Conservation (phyloP, 2,797 vertebrate genomes). For the Eremophila alpestris region DNA sequence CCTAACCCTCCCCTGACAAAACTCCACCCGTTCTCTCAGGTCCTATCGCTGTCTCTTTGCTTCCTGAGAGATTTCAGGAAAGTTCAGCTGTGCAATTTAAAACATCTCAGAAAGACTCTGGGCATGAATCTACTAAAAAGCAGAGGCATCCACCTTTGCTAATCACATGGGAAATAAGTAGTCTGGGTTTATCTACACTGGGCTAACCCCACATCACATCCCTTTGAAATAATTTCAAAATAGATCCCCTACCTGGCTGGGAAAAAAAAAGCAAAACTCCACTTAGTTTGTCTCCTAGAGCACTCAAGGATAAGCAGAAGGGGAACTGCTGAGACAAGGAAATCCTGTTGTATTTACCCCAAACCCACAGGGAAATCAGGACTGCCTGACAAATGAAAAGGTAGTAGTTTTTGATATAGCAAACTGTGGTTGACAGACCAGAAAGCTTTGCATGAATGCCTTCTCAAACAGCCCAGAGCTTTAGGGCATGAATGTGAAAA, state of each 20-base stretch:
- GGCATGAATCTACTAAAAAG: neutral
- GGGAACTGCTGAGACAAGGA: slow-evolving; percentile 18
- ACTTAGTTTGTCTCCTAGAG: neutral
- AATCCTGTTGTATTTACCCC: slow-evolving; percentile 29
- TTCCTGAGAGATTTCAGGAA: neutral
- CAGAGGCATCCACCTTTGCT: neutral
- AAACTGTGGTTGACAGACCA: slow-evolving; percentile 4
- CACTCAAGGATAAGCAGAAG: neutral
- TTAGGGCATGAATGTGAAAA: slow-evolving; percentile 5
- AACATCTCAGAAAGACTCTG: neutral
- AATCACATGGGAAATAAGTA: neutral
- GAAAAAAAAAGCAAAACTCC: neutral
- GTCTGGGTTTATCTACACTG: neutral
- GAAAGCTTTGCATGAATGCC: slow-evolving; percentile 42
- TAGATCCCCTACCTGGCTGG: neutral
- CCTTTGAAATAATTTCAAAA: neutral
- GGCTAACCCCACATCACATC: neutral
- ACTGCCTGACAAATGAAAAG: neutral
- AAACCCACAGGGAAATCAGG: neutral
- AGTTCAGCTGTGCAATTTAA: neutral
- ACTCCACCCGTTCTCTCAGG: too few relatives aligned
- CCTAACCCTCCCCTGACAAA: fast-evolving
- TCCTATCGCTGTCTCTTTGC: neutral
- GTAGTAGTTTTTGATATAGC: neutral
- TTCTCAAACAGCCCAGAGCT: neutral